phyloP scores from a whole-genome alignment of 2,888 invertebrate genomes.

The Meloe dianella region DNA sequence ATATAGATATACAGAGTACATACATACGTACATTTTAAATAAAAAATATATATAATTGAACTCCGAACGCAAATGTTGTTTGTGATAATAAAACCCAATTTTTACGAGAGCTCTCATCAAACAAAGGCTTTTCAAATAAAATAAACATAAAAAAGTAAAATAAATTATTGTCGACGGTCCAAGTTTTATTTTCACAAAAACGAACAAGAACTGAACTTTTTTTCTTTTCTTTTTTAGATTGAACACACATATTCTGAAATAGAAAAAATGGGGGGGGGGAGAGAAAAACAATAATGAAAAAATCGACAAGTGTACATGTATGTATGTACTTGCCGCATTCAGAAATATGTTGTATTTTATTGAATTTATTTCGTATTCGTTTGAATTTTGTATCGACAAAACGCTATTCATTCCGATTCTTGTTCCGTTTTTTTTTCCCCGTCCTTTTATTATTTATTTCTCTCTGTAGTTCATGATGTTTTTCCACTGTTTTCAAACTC shows the following conservation, averaged over 20 bases:
- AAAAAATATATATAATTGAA: constrained; percentile 59
- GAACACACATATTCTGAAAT: constrained; percentile 35
- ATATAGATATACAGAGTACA: background rate
- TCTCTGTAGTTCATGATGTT: constrained; percentile 3
- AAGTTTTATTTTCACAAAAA: constrained; percentile 54
- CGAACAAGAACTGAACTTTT: constrained; percentile 48
- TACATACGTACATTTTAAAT: constrained; percentile 53
- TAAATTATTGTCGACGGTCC: constrained; percentile 52
- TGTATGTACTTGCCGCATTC: constrained; percentile 27
- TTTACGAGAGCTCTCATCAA: constrained; percentile 58
- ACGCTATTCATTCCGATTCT: constrained; percentile 40
- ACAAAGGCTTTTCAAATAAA: constrained; percentile 54
- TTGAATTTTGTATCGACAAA: constrained; percentile 41
- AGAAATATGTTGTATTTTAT: constrained; percentile 49
- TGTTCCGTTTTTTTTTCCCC: constrained; percentile 20
- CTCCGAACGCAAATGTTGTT: constrained; percentile 58
- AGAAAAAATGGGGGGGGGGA: no score
- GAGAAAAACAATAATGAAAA: background rate
- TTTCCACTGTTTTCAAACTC: constrained; percentile 5
- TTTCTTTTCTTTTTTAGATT: constrained; percentile 42
- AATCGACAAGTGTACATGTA: constrained; percentile 42
- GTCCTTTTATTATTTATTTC: background rate
- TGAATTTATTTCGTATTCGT: constrained; percentile 46
- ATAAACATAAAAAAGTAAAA: constrained; percentile 56
- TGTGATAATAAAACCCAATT: constrained; percentile 60